Conservation (phyloP, 2,888 invertebrate species). For the Volucella inflata region DNA sequence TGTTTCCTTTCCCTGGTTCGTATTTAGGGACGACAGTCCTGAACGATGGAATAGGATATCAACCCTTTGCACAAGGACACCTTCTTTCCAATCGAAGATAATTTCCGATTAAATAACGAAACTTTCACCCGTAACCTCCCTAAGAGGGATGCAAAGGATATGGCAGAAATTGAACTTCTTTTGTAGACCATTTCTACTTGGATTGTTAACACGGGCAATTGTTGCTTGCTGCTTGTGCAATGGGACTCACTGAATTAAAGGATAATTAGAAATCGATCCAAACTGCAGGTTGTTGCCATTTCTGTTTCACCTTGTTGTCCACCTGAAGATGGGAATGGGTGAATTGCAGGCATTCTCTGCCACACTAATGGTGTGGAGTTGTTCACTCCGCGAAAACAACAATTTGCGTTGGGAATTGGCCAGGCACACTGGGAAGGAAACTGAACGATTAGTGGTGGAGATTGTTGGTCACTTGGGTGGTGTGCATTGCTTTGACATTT, state of each 20-base stretch:
- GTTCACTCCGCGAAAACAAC: slow-evolving; percentile 14
- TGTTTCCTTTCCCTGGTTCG: not conserved
- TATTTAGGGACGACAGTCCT: slow-evolving; percentile 40
- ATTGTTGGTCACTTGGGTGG: slow-evolving; percentile 21
- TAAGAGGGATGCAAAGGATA: too few species aligned
- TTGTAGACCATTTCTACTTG: slow-evolving; percentile 9
- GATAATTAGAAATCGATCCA: slow-evolving; percentile 68
- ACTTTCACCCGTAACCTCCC: slow-evolving; percentile 16
- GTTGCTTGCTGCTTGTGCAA: slow-evolving; percentile 23
- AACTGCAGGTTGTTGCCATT: not conserved
- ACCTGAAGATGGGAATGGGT: slow-evolving; percentile 5
- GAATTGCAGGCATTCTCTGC: not conserved
- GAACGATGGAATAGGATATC: slow-evolving; percentile 5
- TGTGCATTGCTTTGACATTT: slow-evolving; percentile 50
- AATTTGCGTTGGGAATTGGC: slow-evolving; percentile 38
- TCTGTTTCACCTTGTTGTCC: not conserved
- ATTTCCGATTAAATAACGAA: slow-evolving; percentile 64
- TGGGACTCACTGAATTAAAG: slow-evolving; percentile 36
- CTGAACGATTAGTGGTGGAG: slow-evolving; percentile 36
- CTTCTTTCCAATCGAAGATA: slow-evolving; percentile 56
- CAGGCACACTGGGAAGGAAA: not conserved
- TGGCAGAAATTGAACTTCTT: too few species aligned
- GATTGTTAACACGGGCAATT: slow-evolving; percentile 33
- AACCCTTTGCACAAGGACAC: slow-evolving; percentile 34
- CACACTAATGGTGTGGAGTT: not conserved